Conservation (phyloP, 2,113 vertebrate species). For the Aix galericulata region DNA sequence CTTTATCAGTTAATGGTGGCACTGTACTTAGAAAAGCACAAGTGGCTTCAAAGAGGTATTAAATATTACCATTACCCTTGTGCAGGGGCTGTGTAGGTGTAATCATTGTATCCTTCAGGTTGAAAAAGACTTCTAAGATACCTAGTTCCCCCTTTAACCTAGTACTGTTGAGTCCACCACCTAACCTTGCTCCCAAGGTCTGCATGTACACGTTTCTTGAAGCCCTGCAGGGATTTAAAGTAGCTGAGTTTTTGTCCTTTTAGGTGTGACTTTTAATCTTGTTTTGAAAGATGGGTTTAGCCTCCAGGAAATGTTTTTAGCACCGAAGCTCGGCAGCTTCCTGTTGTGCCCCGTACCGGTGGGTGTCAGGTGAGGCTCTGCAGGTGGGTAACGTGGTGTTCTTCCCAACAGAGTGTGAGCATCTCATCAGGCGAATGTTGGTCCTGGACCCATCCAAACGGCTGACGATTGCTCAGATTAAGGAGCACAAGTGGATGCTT, state of each 20-base stretch:
- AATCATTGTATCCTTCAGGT: too few species aligned
- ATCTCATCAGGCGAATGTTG: slow-evolving; percentile 96
- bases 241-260: neutral
- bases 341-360: neutral
- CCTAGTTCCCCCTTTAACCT: too few species aligned
- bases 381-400: neutral
- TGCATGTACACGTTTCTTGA: too few species aligned
- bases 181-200: too few species aligned
- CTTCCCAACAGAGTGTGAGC: slow-evolving; percentile 88
- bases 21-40: neutral
- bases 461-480: slow-evolving; percentile 92
- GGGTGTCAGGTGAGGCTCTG: neutral
- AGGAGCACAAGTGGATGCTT: slow-evolving; percentile 98
- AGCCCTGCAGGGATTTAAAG: neutral
- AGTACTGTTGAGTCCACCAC: too few species aligned
- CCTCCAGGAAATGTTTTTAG: neutral
- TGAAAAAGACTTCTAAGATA: too few species aligned
- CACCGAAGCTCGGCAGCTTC: neutral
- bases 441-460: slow-evolving; percentile 95
- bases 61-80: neutral
- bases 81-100: neutral
- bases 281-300: neutral
- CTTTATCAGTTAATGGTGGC: neutral
- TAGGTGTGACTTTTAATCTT: neutral
- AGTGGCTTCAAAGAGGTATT: neutral